These are phyloP conservation scores for Andrena praecox DNA, from an alignment of 2,888 invertebrate genomes.

Conservation along the genomic window DNA sequence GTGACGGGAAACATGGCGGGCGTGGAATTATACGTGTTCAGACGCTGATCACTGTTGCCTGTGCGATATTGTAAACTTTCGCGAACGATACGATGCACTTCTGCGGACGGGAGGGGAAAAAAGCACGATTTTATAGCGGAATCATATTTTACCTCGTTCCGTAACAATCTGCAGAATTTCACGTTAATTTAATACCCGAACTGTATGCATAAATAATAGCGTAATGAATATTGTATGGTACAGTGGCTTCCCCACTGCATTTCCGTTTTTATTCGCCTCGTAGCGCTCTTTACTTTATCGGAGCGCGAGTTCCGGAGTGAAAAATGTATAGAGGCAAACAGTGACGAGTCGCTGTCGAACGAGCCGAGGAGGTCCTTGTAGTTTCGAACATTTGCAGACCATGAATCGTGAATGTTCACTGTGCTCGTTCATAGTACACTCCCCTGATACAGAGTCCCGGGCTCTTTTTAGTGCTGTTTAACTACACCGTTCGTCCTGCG, in stretches of 20 bases:
- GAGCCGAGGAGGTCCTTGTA: conserved; percentile 16
- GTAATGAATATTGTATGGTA: not conserved
- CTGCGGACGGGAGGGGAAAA: not conserved
- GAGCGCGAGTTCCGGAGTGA: conserved; percentile 13
- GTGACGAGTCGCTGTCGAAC: conserved; percentile 41
- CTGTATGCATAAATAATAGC: not conserved
- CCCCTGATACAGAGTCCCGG: not conserved
- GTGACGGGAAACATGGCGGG: not conserved
- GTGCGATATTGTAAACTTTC: not conserved
- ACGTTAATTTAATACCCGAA: not conserved
- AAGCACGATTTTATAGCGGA: not conserved
- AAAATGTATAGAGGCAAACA: conserved; percentile 49
- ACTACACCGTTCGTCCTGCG: not conserved
- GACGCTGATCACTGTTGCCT: not conserved
- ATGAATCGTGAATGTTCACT: conserved; percentile 33
- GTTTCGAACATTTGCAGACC: conserved; percentile 34
- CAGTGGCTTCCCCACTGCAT: not conserved
- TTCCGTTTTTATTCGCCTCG: not conserved
- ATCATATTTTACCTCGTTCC: not conserved
- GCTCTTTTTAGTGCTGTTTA: conserved; percentile 21
- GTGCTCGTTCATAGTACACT: conserved; percentile 11
- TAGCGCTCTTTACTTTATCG: not conserved
- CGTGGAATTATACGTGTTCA: not conserved
- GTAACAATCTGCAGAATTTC: not conserved
- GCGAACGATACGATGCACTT: not conserved